These are phyloP conservation scores for Drosophila bocqueti DNA, from an alignment of 1,140 invertebrate genomes.

Conservation along the genomic window DNA sequence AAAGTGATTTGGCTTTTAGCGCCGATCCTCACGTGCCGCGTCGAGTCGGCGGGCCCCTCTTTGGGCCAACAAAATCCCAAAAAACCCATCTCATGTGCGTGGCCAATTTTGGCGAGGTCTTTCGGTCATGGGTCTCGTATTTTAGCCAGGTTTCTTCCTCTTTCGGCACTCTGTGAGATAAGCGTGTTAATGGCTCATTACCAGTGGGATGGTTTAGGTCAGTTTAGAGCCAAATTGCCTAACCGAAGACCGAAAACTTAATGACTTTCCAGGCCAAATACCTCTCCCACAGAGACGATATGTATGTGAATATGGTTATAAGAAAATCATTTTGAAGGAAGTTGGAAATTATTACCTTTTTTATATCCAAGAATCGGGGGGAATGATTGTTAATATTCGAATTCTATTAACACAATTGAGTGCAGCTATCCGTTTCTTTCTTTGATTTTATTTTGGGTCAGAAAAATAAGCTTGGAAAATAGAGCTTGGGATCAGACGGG, in stretches of 20 bases:
- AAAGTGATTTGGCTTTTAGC: slow-evolving; percentile 42
- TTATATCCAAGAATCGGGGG: not conserved
- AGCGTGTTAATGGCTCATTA: slow-evolving; percentile 78
- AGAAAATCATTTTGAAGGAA: slow-evolving; percentile 22
- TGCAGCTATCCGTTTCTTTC: slow-evolving; percentile 2
- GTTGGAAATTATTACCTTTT: slow-evolving; percentile 28
- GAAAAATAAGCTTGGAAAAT: slow-evolving; percentile 8
- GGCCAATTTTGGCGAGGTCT: slow-evolving; percentile 46
- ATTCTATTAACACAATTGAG: slow-evolving; percentile 19
- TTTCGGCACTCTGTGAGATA: slow-evolving; percentile 44
- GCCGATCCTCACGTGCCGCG: slow-evolving; percentile 39
- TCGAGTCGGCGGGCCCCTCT: slow-evolving; percentile 10
- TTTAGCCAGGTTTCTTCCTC: slow-evolving; percentile 17
- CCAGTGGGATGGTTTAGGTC: slow-evolving; percentile 36
- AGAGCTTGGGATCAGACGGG: not conserved
- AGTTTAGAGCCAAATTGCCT: slow-evolving; percentile 48
- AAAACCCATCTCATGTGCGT: slow-evolving; percentile 57
- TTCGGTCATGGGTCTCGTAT: slow-evolving; percentile 15
- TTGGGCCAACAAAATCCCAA: slow-evolving; percentile 26
- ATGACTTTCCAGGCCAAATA: slow-evolving; percentile 18
- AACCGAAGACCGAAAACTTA: slow-evolving; percentile 31
- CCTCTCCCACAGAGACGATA: slow-evolving; percentile 4
- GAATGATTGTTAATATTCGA: slow-evolving; percentile 29
- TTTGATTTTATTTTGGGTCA: slow-evolving; percentile 19
- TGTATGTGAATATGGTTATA: not conserved